Evolutionary conservation across 2,888 invertebrate species (phyloP), one percentile per base, ranked within the genome.

Genomic region (Apotomis betuletana): DNA sequence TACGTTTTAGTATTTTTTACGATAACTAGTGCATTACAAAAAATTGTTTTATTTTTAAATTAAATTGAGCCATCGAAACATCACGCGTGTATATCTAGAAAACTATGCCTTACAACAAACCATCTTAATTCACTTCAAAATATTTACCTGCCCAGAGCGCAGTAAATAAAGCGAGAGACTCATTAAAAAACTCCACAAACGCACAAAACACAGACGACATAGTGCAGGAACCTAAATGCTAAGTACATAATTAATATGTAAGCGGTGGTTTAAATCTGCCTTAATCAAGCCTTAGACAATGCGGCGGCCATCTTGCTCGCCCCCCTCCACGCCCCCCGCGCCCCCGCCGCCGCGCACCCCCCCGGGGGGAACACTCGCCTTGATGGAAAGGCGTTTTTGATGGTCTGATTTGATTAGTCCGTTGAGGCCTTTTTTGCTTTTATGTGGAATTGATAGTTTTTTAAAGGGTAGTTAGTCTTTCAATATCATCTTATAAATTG

Each of bases 171-270:
- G 27, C 27, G 12, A 36, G 57, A 3, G 51, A 27, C 51, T 70
- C 69, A 70, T 70, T 71, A 71, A 71, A 70, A 62, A 59, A 36
- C 44, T 58, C 44, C 41, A 15, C 15, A 49, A 51, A 58, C 52
- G 55, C 65, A 65, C 65, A 57, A 70, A 71, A 61, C 38, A 62
- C 62, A 69, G 70, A 61, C 15, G 41, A 74, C 64, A 74, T 78
- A 80, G 78, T 77, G 76, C 71, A 75, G 77, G 80, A 80, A 57
- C 55, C 58, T 60, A 49, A 62, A 60, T 78, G 79, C 77, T 88
- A 86, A 90, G 89, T 88, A 92, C 87, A 92, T 92, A 92, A 92
- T 92, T 92, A 92, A 91, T 90, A 91, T 90, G 90, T 91, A 88
- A 87, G 86, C 87, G 79, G 78, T 27, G 81, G 76, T 87, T 80